Evolutionary conservation across 2,797 vertebrate species (phyloP), one percentile per base, ranked within the genome.

Genomic region (Pantherophis vulpinus): DNA sequence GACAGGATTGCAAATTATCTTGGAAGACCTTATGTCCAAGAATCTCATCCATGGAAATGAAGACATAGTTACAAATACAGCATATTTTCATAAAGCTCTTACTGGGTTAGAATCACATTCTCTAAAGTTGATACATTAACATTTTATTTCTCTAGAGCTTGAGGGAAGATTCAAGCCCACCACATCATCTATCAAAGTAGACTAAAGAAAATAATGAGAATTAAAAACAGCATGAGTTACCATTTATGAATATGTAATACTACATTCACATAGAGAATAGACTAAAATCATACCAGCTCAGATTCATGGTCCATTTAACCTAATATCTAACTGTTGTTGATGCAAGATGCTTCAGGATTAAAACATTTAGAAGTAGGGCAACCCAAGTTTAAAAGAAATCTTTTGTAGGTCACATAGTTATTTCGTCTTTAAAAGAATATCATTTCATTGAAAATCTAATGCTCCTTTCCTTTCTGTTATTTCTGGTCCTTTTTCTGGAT

Each of bases 211-310:
- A 87, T 47, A n/a, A 86, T 51, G 29, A 93, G 54, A 37, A 91
- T 95, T 66, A 92, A 94, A 42, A 91, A 86, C 74, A 86, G 66
- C 90, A 79, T 74, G 56, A 60, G 56, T 10, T 37, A 56, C n/a
- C 56, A 42, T 37, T 37, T 37, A 56, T 20, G 16, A 18, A 66
- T 66, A 63, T 92, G 61, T 66, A 54, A 92, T 87, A 32, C 51
- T 91, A 63, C 32, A 29, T 47, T 47, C 55, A 70, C 29, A 25
- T 70, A 12, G 42, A 6, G 86, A 88, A 18, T 74, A 54, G 54
- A 47, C 54, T 56, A 25, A 25, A 70, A 29, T 42, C 59, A 63
- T 37, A 87, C 37, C 66, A 42, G 61, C 5, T 56, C 32, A 88
- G 86, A 60, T 37, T 61, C 29, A 92, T 58, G 54, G 60, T 74